Percentiles rank a stretch among this genome's conserved stretches.
These are phyloP conservation scores for Diplolepis rosae DNA, from an alignment of 2,888 invertebrate genomes.

Conservation along the genomic window DNA sequence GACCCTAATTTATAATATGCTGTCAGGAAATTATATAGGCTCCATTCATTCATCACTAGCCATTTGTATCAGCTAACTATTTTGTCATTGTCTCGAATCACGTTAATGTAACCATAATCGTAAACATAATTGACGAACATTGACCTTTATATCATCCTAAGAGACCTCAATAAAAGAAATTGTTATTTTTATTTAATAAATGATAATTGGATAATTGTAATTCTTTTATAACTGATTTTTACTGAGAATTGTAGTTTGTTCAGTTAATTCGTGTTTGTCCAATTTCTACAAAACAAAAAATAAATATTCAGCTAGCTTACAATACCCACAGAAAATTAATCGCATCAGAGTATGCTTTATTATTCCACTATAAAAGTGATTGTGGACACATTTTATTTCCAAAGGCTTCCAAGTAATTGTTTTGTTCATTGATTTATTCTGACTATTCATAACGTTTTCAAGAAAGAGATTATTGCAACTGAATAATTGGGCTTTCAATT, in stretches of 20 bases:
- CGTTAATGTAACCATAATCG: neutral
- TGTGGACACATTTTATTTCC: too few relatives aligned
- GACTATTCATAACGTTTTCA: too few relatives aligned
- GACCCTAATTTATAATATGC: neutral
- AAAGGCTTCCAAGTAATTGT: too few relatives aligned
- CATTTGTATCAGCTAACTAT: neutral
- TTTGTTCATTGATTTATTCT: too few relatives aligned
- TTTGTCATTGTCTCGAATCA: neutral
- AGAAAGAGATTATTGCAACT: neutral
- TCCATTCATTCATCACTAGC: neutral
- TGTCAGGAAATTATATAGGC: neutral
- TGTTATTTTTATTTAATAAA: neutral
- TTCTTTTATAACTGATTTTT: neutral
- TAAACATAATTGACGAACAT: slow-evolving; percentile 7
- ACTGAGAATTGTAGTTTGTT: too few relatives aligned
- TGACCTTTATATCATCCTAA: neutral
- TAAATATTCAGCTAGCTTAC: too few relatives aligned
- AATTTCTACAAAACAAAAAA: too few relatives aligned
- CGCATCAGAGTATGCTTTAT: too few relatives aligned
- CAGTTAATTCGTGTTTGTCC: neutral
- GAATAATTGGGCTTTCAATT: neutral
- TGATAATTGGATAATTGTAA: neutral
- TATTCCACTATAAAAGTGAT: too few relatives aligned
- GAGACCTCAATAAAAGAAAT: neutral
- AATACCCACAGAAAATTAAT: too few relatives aligned